Percentiles rank a stretch among this genome's conserved stretches.
These are phyloP conservation scores for Netelia inedita DNA, from an alignment of 2,888 invertebrate genomes.

Conservation along the genomic window DNA sequence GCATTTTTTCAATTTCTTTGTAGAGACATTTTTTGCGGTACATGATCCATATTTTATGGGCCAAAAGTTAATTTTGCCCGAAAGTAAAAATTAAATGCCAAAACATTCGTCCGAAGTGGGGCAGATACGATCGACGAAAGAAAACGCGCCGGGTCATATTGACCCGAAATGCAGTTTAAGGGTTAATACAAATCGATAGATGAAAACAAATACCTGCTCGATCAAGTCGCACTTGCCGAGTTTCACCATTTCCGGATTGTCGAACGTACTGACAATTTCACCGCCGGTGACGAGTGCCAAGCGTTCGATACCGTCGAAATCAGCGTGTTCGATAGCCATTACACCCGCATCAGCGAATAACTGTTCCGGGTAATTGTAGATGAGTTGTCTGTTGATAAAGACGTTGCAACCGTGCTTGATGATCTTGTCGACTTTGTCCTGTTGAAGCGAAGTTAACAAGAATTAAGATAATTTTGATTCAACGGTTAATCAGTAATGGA, in stretches of 20 bases:
- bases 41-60: no score
- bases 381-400: conserved; percentile 99
- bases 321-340: conserved; percentile 99
- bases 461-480: neutral
- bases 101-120: no score
- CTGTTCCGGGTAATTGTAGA: conserved; percentile 99
- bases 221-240: conserved; percentile 97
- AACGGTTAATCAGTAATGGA: neutral
- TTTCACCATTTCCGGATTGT: conserved; percentile 95
- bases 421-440: conserved; percentile 98
- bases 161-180: no score
- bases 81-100: no score
- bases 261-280: conserved; percentile 99
- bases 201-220: conserved; percentile 90
- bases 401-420: conserved; percentile 97
- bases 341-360: conserved; percentile 98
- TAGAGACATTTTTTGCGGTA: no score
- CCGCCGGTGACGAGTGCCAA: conserved; percentile 98
- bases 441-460: neutral
- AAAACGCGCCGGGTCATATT: no score
- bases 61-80: no score
- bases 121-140: no score
- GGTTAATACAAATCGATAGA: neutral
- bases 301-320: conserved; percentile 99
- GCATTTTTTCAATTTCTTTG: no score